Evolutionary conservation across 2,888 invertebrate genomes (phyloP).

Genomic region (Omphaloscelis lunosa): DNA sequence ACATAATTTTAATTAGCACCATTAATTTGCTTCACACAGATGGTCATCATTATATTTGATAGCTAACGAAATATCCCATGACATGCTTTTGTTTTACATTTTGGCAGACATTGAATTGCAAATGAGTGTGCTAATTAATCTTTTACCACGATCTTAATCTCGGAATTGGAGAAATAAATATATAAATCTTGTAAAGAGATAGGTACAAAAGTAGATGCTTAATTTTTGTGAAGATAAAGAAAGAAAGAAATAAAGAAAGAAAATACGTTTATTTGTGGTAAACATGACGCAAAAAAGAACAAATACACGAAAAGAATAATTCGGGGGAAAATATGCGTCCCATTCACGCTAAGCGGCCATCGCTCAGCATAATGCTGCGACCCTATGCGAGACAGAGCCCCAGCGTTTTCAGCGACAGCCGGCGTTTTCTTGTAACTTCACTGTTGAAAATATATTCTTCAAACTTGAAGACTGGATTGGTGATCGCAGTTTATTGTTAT

Average conservation of each 20-base stretch:
- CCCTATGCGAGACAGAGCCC: no score
- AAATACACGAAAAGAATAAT: no score
- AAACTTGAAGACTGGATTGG: background rate
- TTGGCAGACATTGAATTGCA: slow-evolving; percentile 47
- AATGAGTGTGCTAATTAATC: slow-evolving; percentile 38
- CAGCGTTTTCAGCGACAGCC: no score
- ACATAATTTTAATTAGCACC: slow-evolving; percentile 22
- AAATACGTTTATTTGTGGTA: no score
- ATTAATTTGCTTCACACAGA: background rate
- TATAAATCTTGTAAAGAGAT: background rate
- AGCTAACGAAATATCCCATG: slow-evolving; percentile 40
- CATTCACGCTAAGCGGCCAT: no score
- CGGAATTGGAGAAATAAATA: slow-evolving; percentile 7
- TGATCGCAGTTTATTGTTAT: background rate
- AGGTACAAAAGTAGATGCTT: background rate
- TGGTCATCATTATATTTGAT: slow-evolving; percentile 1
- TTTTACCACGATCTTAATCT: slow-evolving; percentile 18
- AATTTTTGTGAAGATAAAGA: no score
- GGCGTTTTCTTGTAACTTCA: background rate
- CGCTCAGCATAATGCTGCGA: no score
- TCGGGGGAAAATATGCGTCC: no score
- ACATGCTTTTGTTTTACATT: slow-evolving; percentile 30
- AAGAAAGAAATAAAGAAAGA: no score
- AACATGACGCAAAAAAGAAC: no score
- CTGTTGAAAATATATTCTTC: background rate